phyloP scores from a whole-genome alignment of 2,888 invertebrate genomes.

The Ennomos fuscantarius region DNA sequence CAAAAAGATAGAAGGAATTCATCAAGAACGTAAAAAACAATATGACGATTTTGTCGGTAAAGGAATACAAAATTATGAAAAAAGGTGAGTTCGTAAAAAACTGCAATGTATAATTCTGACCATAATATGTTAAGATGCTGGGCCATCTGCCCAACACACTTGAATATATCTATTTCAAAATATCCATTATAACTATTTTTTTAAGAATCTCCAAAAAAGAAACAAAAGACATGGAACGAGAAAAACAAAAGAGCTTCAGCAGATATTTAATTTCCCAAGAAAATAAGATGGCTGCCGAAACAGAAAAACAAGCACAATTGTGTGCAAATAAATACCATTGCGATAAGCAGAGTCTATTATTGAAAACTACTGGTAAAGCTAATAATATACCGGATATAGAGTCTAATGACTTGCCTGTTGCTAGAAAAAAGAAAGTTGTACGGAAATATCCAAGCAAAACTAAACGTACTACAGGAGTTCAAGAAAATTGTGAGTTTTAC shows the following conservation, averaged over 20 bases:
- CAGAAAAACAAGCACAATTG: slow-evolving; percentile 13
- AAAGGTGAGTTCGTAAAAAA: slow-evolving; percentile 38
- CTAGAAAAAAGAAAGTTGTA: neutral
- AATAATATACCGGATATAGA: slow-evolving; percentile 2
- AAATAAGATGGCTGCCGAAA: slow-evolving; percentile 21
- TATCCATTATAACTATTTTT: slow-evolving; percentile 3
- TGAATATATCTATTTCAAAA: neutral
- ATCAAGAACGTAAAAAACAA: slow-evolving; percentile 45
- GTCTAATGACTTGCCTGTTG: neutral
- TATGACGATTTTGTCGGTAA: slow-evolving; percentile 55
- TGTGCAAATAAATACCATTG: slow-evolving; percentile 29
- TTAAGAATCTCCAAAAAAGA: slow-evolving; percentile 25
- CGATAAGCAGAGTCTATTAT: slow-evolving; percentile 25
- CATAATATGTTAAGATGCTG: too few species aligned
- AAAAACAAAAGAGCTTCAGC: slow-evolving; percentile 23
- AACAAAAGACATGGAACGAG: slow-evolving; percentile 6
- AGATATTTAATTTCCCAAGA: slow-evolving; percentile 15
- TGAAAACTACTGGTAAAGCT: slow-evolving; percentile 19
- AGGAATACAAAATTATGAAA: slow-evolving; percentile 42
- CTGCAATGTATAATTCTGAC: too few species aligned
- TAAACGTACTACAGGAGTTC: neutral
- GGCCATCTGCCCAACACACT: too few species aligned
- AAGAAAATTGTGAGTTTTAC: neutral
- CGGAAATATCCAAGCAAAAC: neutral
- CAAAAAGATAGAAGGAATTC: slow-evolving; percentile 46